phyloP scores from a whole-genome alignment of 2,113 vertebrate genomes.

The Upupa epops region DNA sequence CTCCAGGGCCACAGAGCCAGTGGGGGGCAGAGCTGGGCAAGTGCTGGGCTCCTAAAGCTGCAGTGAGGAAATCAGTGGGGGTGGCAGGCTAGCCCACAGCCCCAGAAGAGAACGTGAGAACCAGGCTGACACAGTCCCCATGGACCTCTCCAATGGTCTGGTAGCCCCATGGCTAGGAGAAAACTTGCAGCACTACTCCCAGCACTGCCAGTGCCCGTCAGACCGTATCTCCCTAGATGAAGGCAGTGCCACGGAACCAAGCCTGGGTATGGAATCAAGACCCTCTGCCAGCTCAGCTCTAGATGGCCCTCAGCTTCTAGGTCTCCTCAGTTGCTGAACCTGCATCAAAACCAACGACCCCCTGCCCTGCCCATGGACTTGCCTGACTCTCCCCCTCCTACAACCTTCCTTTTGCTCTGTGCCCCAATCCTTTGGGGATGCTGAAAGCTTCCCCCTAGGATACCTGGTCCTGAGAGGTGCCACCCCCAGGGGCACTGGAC shows the following conservation, averaged over 20 bases:
- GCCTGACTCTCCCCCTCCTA: not conserved
- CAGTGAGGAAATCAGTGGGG: not conserved
- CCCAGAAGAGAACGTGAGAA: not conserved
- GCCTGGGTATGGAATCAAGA: accelerated
- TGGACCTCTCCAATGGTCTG: accelerated
- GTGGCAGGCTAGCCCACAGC: accelerated
- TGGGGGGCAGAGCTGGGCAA: not conserved
- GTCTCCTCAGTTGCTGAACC: not conserved
- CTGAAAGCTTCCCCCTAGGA: not conserved
- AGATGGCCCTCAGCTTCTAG: not conserved
- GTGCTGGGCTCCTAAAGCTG: not conserved
- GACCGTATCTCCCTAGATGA: not conserved
- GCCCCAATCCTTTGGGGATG: not conserved
- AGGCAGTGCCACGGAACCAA: not conserved
- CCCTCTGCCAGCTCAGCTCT: accelerated
- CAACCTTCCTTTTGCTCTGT: not conserved
- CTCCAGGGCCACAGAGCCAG: not conserved
- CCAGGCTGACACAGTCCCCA: accelerated
- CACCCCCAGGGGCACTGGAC: accelerated
- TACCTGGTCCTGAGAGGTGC: not conserved
- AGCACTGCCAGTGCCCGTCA: not conserved
- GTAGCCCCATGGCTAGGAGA: accelerated
- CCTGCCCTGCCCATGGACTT: not conserved
- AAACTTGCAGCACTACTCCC: not conserved
- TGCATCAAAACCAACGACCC: not conserved